Percentiles rank a stretch among this genome's conserved stretches.
These are phyloP conservation scores for Patagioenas fasciata DNA, from an alignment of 2,113 vertebrate genomes.

Conservation along the genomic window DNA sequence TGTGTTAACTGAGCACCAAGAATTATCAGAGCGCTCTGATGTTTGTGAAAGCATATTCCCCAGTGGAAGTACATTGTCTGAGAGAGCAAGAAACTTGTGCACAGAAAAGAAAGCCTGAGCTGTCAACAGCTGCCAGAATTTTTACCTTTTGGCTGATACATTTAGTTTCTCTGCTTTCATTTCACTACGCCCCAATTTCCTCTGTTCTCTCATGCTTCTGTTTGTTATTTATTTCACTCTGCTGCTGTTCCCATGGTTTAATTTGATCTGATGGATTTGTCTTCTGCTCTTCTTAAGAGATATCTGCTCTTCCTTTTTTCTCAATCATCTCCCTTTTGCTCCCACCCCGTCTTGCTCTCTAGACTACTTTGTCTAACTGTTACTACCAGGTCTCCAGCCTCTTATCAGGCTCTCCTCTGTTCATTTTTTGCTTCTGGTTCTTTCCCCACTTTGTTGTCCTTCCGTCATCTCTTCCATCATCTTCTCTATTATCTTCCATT, in stretches of 20 bases:
- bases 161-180: background rate
- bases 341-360: background rate
- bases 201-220: background rate
- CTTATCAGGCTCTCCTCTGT: background rate
- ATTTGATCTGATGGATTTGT: background rate
- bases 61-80: background rate
- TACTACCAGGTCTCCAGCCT: background rate
- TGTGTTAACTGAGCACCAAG: background rate
- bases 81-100: background rate
- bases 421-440: background rate
- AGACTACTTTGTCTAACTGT: background rate
- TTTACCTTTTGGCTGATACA: background rate
- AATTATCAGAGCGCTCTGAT: background rate
- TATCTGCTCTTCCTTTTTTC: background rate
- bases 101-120: background rate
- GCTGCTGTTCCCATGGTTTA: background rate
- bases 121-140: background rate
- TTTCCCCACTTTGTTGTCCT: background rate
- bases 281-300: background rate
- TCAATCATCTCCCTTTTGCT: background rate
- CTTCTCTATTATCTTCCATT: background rate
- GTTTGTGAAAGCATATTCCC: background rate
- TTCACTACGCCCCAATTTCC: background rate
- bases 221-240: background rate
- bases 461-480: background rate